These are phyloP conservation scores for Mormoops blainvillei DNA, from an alignment of 2,113 vertebrate species.

Conservation along the genomic window DNA sequence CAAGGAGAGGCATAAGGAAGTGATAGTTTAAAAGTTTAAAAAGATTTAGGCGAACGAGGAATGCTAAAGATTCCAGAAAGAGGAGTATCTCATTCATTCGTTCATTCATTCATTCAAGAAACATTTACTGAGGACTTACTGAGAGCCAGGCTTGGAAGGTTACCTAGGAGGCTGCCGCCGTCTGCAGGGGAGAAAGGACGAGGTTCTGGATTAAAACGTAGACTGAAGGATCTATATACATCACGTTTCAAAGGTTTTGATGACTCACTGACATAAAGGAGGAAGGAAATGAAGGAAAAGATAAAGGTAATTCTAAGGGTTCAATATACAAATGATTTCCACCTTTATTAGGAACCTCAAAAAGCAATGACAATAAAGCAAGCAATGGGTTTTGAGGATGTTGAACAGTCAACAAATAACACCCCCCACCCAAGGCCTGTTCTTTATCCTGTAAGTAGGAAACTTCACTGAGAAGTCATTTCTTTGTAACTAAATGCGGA, in stretches of 20 bases:
- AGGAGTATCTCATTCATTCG: background rate
- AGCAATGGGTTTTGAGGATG: background rate
- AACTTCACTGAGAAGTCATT: background rate
- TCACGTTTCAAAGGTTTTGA: conserved; percentile 6
- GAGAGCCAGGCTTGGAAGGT: background rate
- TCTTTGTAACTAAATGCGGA: background rate
- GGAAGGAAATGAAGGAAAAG: background rate
- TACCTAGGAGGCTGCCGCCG: background rate
- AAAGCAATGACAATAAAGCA: background rate
- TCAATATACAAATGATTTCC: background rate
- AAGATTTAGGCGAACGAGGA: background rate
- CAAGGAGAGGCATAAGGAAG: background rate
- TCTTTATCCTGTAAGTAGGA: background rate
- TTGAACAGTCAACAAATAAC: background rate
- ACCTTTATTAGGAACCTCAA: background rate
- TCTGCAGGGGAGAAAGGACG: background rate
- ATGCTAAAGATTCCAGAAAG: background rate
- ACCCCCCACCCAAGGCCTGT: background rate
- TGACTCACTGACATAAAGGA: conserved; percentile 8
- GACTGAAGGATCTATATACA: background rate
- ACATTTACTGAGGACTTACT: background rate
- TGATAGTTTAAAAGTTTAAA: background rate
- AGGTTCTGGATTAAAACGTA: background rate
- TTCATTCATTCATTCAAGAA: background rate
- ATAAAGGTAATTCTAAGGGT: background rate